Evolutionary conservation across 2,797 vertebrate species (phyloP).

Genomic region (Chelon labrosus): DNA sequence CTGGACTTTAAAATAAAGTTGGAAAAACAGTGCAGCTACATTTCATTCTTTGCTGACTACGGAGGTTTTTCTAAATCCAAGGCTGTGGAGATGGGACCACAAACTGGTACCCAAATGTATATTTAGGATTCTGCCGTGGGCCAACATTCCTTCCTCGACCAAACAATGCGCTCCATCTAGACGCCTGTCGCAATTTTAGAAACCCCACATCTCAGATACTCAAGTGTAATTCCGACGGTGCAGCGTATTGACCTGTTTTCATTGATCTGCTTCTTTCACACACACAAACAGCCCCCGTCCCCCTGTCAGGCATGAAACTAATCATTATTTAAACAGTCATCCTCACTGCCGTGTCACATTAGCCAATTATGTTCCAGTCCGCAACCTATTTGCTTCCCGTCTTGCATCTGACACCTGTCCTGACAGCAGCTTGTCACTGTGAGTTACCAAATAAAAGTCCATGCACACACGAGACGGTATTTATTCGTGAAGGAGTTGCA

Average conservation of each 20-base stretch:
- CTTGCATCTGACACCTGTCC: not conserved
- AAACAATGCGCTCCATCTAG: conserved; percentile 18
- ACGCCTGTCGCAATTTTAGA: conserved; percentile 15
- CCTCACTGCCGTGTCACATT: not conserved
- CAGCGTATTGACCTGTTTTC: conserved; percentile 6
- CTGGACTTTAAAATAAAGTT: not conserved
- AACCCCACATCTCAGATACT: not conserved
- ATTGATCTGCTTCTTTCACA: not conserved
- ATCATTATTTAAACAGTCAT: not conserved
- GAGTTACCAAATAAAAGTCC: too few relatives aligned
- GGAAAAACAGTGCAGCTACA: not conserved
- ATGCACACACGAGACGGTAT: too few relatives aligned
- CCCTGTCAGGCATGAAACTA: not conserved
- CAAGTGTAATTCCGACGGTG: not conserved
- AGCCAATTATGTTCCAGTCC: not conserved
- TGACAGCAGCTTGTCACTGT: too few relatives aligned
- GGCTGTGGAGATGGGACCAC: conserved; percentile 25
- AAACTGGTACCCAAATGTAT: conserved; percentile 24
- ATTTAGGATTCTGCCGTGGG: conserved; percentile 40
- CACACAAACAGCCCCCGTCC: not conserved
- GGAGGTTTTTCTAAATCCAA: conserved; percentile 33
- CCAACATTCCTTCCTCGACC: conserved; percentile 34
- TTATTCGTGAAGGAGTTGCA: not conserved
- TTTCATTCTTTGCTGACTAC: conserved; percentile 29
- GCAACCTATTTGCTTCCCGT: conserved; percentile 1